Percentiles rank a stretch among this genome's conserved stretches.
Conservation (phyloP, 2,113 vertebrate genomes). For the Charina bottae region DNA sequence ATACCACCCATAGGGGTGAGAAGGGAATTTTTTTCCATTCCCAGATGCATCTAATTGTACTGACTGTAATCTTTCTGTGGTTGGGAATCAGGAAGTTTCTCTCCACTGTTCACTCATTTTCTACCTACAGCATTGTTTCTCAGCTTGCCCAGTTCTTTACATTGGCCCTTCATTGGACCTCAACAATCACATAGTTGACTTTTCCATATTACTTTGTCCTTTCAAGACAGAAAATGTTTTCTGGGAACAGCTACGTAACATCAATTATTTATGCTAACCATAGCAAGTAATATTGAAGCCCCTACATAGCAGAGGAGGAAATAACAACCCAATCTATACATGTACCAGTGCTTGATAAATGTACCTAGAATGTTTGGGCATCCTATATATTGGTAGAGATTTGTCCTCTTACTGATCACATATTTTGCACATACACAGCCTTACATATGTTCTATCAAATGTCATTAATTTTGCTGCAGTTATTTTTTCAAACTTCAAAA, state of each 20-base stretch:
- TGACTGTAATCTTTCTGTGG: not conserved
- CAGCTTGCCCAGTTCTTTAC: slow-evolving; percentile 12
- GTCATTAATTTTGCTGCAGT: not conserved
- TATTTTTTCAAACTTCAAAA: no score
- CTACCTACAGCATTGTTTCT: not conserved
- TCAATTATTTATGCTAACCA: no score
- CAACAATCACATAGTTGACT: not conserved
- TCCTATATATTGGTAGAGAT: not conserved
- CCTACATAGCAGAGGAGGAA: not conserved
- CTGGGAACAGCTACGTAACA: not conserved
- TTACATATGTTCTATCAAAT: not conserved
- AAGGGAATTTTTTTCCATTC: no score
- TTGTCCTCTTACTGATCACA: not conserved
- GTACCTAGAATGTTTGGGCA: not conserved
- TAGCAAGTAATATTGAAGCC: not conserved
- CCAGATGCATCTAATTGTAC: no score
- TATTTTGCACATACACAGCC: not conserved
- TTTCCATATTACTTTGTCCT: not conserved
- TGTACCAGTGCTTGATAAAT: not conserved
- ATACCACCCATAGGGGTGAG: no score
- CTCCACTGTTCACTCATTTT: no score
- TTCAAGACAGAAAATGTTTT: not conserved
- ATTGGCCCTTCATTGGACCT: not conserved
- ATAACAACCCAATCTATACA: not conserved
- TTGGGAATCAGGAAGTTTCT: not conserved